These are phyloP conservation scores for Epistrophe eligans DNA, from an alignment of 2,888 invertebrate genomes.

Conservation along the genomic window DNA sequence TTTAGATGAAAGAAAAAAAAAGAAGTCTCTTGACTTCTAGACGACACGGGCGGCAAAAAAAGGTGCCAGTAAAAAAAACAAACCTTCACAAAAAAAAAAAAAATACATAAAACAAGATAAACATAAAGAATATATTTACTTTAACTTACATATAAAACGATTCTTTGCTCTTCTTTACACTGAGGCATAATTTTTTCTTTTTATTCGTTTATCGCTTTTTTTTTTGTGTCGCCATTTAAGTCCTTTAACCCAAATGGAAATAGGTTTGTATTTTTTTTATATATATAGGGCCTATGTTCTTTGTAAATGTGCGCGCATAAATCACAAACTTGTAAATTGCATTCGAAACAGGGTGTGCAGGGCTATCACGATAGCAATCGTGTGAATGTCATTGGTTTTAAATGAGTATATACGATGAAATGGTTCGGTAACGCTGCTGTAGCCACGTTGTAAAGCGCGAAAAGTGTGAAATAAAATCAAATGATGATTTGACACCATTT, in stretches of 20 bases:
- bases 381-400: slow-evolving; percentile 45
- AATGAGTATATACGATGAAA: slow-evolving; percentile 39
- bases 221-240: slow-evolving; percentile 68
- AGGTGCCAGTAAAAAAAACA: slow-evolving; percentile 45
- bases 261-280: slow-evolving; percentile 44
- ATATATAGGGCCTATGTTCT: slow-evolving; percentile 48
- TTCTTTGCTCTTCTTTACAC: slow-evolving; percentile 50
- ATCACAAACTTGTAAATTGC: slow-evolving; percentile 68
- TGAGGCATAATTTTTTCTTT: slow-evolving; percentile 44
- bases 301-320: slow-evolving; percentile 70
- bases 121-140: slow-evolving; percentile 58
- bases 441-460: not conserved
- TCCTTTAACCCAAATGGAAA: slow-evolving; percentile 73
- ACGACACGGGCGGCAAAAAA: slow-evolving; percentile 35
- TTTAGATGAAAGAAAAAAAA: slow-evolving; percentile 22
- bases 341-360: not conserved
- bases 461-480: slow-evolving; percentile 5
- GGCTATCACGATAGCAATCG: slow-evolving; percentile 45
- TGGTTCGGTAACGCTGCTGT: not conserved
- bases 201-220: slow-evolving; percentile 21
- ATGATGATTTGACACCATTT: slow-evolving; percentile 16
- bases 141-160: slow-evolving; percentile 18
- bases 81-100: slow-evolving; percentile 16
- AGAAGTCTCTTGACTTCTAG: slow-evolving; percentile 14
- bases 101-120: slow-evolving; percentile 39